Evolutionary conservation across 2,888 invertebrate species (phyloP).

Genomic region (Branchipolynoe longqiensis): DNA sequence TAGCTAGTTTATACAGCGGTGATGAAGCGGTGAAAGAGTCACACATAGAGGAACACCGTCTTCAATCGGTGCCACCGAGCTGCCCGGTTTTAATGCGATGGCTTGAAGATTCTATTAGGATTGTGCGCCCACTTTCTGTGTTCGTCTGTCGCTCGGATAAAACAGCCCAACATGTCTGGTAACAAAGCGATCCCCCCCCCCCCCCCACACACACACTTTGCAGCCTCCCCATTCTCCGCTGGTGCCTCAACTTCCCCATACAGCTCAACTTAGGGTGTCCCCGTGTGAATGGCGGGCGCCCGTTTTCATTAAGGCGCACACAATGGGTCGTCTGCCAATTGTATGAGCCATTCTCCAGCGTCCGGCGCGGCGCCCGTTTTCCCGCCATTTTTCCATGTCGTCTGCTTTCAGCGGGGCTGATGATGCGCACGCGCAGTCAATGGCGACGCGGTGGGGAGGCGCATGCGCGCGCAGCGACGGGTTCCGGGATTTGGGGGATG

Average conservation of each 20-base stretch:
- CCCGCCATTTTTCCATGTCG: slow-evolving; percentile 18
- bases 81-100: slow-evolving; percentile 50
- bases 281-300: slow-evolving; percentile 37
- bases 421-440: slow-evolving; percentile 44
- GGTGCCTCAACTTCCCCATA: neutral
- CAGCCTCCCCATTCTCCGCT: neutral
- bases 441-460: slow-evolving; percentile 4
- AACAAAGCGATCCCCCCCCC: slow-evolving; percentile 31
- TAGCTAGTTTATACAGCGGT: no score
- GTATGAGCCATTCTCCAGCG: slow-evolving; percentile 49
- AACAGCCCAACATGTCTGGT: slow-evolving; percentile 15
- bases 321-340: slow-evolving; percentile 52
- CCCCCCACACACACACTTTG: no score
- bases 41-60: slow-evolving; percentile 26
- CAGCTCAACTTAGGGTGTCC: slow-evolving; percentile 47
- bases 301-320: slow-evolving; percentile 53
- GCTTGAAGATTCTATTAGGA: slow-evolving; percentile 54
- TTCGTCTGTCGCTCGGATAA: slow-evolving; percentile 45
- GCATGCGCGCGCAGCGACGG: neutral
- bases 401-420: slow-evolving; percentile 39
- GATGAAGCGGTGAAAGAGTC: no score
- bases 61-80: slow-evolving; percentile 40
- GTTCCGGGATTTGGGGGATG: no score
- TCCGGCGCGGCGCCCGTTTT: slow-evolving; percentile 7
- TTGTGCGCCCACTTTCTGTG: slow-evolving; percentile 19